Conservation (phyloP, 2,113 vertebrate species). For the Mormyrus lacerda region DNA sequence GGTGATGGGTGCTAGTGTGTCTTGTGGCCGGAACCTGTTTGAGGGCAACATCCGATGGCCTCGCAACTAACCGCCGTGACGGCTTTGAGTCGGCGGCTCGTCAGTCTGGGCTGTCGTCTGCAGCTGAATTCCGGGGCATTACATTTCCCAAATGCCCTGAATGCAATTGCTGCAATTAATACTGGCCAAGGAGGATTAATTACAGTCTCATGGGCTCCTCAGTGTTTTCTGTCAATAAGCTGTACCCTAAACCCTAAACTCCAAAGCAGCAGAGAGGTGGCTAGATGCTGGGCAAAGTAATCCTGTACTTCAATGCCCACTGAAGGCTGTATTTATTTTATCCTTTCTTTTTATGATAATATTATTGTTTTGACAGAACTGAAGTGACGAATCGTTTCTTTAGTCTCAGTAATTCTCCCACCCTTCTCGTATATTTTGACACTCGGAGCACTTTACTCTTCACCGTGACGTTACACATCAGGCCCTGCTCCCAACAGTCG, state of each 20-base stretch:
- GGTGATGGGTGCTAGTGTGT: background rate
- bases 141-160: background rate
- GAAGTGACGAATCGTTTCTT: background rate
- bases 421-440: background rate
- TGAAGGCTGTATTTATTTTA: background rate
- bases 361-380: background rate
- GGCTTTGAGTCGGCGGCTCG: background rate
- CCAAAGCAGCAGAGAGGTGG: background rate
- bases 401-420: background rate
- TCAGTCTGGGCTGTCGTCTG: background rate
- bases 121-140: background rate
- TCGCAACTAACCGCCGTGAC: background rate
- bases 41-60: background rate
- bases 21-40: background rate
- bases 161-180: background rate
- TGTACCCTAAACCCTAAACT: background rate
- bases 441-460: background rate
- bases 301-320: background rate
- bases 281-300: background rate
- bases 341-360: background rate
- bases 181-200: slow-evolving; percentile 3
- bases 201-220: background rate
- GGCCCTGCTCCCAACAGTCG: background rate
- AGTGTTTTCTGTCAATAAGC: background rate
- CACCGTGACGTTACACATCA: background rate